A percentile compares a stretch with the other conserved stretches of the same genome.
Evolutionary conservation across 2,797 vertebrate genomes (phyloP).

Genomic region (Chromobotia macracanthus): DNA sequence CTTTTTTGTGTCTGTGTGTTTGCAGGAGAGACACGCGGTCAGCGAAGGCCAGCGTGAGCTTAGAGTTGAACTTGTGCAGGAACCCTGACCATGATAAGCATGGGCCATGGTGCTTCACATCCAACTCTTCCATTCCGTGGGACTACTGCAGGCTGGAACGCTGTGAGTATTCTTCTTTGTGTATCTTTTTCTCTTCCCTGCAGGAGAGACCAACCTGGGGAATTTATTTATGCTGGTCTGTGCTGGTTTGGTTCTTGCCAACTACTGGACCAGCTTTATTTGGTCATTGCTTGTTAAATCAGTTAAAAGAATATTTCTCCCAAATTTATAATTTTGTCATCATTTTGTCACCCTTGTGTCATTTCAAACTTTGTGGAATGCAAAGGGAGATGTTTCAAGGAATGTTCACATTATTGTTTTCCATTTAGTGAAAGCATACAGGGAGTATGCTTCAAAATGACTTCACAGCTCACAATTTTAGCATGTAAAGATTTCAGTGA

Average conservation of each 20-base stretch:
- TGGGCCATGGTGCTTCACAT: conserved; percentile 97
- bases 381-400: too few relatives aligned
- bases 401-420: too few relatives aligned
- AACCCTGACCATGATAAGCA: conserved; percentile 96
- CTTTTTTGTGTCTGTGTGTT: conserved; percentile 33
- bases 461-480: too few relatives aligned
- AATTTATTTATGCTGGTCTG: not conserved
- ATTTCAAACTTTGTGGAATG: too few relatives aligned
- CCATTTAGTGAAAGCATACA: too few relatives aligned
- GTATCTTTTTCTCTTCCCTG: not conserved
- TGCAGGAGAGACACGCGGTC: conserved; percentile 77
- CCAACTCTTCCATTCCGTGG: conserved; percentile 89
- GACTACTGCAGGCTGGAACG: conserved; percentile 93
- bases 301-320: not conserved
- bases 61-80: conserved; percentile 93
- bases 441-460: too few relatives aligned
- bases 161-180: conserved; percentile 81
- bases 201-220: not conserved
- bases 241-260: not conserved
- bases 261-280: not conserved
- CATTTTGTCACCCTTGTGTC: too few relatives aligned
- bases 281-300: too few relatives aligned
- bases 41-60: conserved; percentile 75
- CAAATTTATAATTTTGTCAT: not conserved
- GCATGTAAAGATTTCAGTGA: too few relatives aligned